Conservation (phyloP, 2,797 vertebrate species). For the Urosaurus nigricauda region DNA sequence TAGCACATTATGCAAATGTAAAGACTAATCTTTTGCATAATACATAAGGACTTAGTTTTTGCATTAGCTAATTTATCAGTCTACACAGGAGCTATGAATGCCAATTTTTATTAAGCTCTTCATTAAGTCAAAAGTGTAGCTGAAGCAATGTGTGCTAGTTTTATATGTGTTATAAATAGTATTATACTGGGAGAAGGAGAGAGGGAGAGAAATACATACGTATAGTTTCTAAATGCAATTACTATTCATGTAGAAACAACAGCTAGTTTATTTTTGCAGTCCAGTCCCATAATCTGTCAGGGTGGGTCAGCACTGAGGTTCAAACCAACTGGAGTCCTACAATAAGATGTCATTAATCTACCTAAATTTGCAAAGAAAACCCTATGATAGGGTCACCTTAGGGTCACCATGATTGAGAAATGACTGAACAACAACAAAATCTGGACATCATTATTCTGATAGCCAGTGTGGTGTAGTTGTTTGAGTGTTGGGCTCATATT, state of each 20-base stretch:
- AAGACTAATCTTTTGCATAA: slow-evolving; percentile 82
- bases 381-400: too few relatives aligned
- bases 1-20: slow-evolving; percentile 81
- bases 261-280: slow-evolving; percentile 38
- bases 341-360: background rate
- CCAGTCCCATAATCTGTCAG: slow-evolving; percentile 32
- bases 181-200: slow-evolving; percentile 23
- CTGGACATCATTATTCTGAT: too few relatives aligned
- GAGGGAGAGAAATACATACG: slow-evolving; percentile 10
- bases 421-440: too few relatives aligned
- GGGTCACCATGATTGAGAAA: too few relatives aligned
- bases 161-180: slow-evolving; percentile 64
- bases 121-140: slow-evolving; percentile 77
- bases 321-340: background rate
- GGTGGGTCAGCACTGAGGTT: background rate
- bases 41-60: slow-evolving; percentile 79
- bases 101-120: slow-evolving; percentile 82
- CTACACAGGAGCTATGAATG: slow-evolving; percentile 76
- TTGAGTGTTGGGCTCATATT: too few relatives aligned
- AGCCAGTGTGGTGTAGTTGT: too few relatives aligned
- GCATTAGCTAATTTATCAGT: slow-evolving; percentile 82
- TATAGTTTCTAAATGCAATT: slow-evolving; percentile 59
- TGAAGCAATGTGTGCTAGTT: slow-evolving; percentile 64
- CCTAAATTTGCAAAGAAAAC: too few relatives aligned
- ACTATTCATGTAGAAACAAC: slow-evolving; percentile 59